Evolutionary conservation across 2,888 invertebrate genomes (phyloP).

Genomic region (Labia minor): DNA sequence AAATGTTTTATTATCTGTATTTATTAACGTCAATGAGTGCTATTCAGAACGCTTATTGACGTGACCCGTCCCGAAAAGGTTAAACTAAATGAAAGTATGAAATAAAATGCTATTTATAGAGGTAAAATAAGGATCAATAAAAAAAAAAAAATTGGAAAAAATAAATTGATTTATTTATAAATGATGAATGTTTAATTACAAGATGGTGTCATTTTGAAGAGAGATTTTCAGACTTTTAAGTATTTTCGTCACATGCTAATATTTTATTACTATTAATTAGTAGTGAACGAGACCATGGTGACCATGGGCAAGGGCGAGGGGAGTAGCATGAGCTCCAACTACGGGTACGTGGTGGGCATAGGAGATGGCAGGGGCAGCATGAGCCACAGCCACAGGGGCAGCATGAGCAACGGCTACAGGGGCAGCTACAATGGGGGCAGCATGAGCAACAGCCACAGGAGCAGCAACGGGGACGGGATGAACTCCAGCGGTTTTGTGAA

Average conservation of each 20-base stretch:
- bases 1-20: too few relatives aligned
- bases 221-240: not conserved
- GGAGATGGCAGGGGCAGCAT: slow-evolving; percentile 24
- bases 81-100: too few relatives aligned
- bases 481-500: slow-evolving; percentile 17
- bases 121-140: too few relatives aligned
- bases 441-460: slow-evolving; percentile 1
- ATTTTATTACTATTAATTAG: too few relatives aligned
- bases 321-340: not conserved
- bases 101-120: too few relatives aligned
- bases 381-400: slow-evolving; percentile 17
- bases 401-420: slow-evolving; percentile 14
- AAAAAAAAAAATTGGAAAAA: too few relatives aligned
- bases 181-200: not conserved
- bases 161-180: not conserved
- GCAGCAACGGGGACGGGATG: slow-evolving; percentile 17
- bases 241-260: not conserved
- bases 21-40: too few relatives aligned
- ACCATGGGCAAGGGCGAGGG: not conserved
- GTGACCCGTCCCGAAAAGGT: too few relatives aligned
- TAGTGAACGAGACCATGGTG: not conserved
- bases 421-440: not conserved
- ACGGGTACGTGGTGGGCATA: slow-evolving; percentile 22
- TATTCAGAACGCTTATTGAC: too few relatives aligned
- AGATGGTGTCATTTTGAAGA: too few relatives aligned